Percentiles rank a stretch among this genome's conserved stretches.
Conservation (phyloP, 2,797 vertebrate genomes). For the Onychomys torridus region DNA sequence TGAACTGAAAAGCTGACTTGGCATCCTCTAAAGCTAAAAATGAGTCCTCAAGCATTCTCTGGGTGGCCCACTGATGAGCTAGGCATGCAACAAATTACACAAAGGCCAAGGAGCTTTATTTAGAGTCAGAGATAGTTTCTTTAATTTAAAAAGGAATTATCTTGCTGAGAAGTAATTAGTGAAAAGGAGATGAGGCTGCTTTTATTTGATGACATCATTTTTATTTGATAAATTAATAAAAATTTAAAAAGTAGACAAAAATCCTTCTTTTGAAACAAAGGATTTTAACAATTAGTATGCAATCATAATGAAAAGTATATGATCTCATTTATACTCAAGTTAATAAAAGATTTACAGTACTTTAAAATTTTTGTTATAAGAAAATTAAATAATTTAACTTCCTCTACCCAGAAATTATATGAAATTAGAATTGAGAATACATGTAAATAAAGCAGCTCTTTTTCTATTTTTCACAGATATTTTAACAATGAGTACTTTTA, state of each 20-base stretch:
- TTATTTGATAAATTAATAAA: slow-evolving; percentile 44
- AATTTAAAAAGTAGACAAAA: slow-evolving; percentile 30
- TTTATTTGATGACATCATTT: slow-evolving; percentile 53
- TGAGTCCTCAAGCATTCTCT: not conserved
- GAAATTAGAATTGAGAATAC: slow-evolving; percentile 17
- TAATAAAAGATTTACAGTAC: not conserved
- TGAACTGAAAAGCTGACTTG: slow-evolving; percentile 73
- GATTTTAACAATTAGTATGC: not conserved
- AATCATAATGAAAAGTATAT: slow-evolving; percentile 21
- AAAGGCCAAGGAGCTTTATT: not conserved
- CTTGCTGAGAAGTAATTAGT: not conserved
- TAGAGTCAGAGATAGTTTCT: not conserved
- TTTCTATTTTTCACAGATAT: slow-evolving; percentile 55
- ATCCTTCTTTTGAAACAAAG: slow-evolving; percentile 31
- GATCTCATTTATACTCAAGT: not conserved
- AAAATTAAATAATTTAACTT: slow-evolving; percentile 36
- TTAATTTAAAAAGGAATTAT: not conserved
- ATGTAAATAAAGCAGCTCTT: not conserved
- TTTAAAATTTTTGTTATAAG: slow-evolving; percentile 28
- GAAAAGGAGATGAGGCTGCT: not conserved
- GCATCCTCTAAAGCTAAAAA: slow-evolving; percentile 62
- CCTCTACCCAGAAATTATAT: not conserved
- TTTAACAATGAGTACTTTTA: not conserved
- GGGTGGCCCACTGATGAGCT: slow-evolving; percentile 10
- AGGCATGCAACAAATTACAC: not conserved